A percentile compares a stretch with the other conserved stretches of the same genome.
These are phyloP conservation scores for Cyrtodaria siliqua DNA, from an alignment of 2,888 invertebrate genomes.

Conservation along the genomic window DNA sequence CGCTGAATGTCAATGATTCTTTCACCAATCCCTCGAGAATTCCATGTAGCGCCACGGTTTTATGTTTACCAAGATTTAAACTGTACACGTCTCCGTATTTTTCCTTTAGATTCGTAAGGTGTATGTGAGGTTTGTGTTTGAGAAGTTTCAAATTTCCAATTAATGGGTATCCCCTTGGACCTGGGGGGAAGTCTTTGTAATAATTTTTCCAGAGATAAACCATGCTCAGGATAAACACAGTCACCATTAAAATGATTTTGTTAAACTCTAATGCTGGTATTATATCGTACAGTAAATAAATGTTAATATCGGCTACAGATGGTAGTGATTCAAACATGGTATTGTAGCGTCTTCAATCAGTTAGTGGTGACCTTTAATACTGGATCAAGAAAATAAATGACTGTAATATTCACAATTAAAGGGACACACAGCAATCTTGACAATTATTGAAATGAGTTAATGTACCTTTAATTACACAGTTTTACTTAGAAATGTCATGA, in stretches of 20 bases:
- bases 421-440: too few species aligned
- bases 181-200: constrained; percentile 63
- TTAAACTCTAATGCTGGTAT: too few species aligned
- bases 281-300: too few species aligned
- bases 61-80: constrained; percentile 67
- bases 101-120: constrained; percentile 68
- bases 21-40: constrained; percentile 72
- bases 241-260: constrained; percentile 22
- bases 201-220: constrained; percentile 59
- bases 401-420: too few species aligned
- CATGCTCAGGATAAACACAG: constrained; percentile 57
- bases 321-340: too few species aligned
- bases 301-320: too few species aligned
- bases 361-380: too few species aligned
- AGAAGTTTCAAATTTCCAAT: constrained; percentile 68
- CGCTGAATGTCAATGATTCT: constrained; percentile 56
- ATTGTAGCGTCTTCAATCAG: too few species aligned
- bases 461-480: too few species aligned
- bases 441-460: too few species aligned
- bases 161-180: constrained; percentile 70
- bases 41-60: constrained; percentile 70
- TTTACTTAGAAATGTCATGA: too few species aligned
- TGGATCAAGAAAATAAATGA: too few species aligned
- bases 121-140: constrained; percentile 64
- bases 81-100: constrained; percentile 76